Evolutionary conservation across 2,113 vertebrate species (phyloP).

Genomic region (Rhabdomys dilectus): DNA sequence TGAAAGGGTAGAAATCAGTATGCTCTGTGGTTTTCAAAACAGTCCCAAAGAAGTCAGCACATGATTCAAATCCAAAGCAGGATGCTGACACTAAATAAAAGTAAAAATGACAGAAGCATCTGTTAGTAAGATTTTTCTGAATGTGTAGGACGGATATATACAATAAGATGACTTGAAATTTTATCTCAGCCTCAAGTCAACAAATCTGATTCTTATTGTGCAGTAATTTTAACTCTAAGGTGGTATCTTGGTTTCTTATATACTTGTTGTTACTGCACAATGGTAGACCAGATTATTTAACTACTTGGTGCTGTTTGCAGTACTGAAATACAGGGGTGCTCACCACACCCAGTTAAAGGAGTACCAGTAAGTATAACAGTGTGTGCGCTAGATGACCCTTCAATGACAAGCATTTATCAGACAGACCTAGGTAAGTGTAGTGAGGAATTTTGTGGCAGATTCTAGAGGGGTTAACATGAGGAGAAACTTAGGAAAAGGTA

Average conservation of each 20-base stretch:
- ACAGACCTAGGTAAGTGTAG: neutral
- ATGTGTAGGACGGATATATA: neutral
- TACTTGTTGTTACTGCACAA: neutral
- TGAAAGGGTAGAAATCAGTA: constrained; percentile 70
- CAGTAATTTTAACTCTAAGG: constrained; percentile 18
- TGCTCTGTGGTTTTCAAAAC: constrained; percentile 62
- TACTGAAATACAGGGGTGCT: neutral
- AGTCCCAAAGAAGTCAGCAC: neutral
- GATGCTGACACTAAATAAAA: neutral
- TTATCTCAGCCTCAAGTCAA: constrained; percentile 30
- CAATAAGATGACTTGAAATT: constrained; percentile 26
- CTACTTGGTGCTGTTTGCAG: neutral
- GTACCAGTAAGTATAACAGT: neutral
- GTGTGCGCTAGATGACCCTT: neutral
- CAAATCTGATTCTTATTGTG: constrained; percentile 29
- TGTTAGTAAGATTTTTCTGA: neutral
- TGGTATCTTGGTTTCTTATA: constrained; percentile 44
- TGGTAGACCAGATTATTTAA: neutral
- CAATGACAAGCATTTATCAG: constrained; percentile 25
- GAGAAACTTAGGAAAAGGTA: neutral
- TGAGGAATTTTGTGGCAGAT: neutral
- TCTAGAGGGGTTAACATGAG: neutral
- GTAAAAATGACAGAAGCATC: neutral
- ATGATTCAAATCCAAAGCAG: neutral
- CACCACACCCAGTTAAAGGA: neutral